Evolutionary conservation across 2,797 vertebrate species (phyloP).

Genomic region (Dromococcyx pavoninus): DNA sequence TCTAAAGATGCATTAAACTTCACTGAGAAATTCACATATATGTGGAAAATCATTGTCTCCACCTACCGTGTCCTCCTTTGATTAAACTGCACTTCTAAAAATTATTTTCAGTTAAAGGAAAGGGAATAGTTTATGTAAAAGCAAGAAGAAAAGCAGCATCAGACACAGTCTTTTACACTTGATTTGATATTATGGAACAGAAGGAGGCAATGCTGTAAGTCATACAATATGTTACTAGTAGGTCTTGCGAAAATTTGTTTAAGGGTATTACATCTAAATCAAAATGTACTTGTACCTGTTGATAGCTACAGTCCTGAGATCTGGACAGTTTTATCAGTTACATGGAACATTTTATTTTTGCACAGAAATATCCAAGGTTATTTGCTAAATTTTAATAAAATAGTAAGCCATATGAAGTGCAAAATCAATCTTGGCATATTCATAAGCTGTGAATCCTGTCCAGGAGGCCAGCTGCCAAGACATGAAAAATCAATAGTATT

Average conservation of each 20-base stretch:
- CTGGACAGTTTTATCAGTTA: neutral
- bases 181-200: neutral
- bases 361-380: neutral
- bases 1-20: neutral
- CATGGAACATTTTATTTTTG: neutral
- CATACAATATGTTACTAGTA: neutral
- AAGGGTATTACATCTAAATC: neutral
- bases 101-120: neutral
- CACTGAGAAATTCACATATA: neutral
- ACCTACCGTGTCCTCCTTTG: neutral
- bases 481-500: neutral
- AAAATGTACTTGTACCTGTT: neutral
- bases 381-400: neutral
- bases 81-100: neutral
- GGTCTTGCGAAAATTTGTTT: neutral
- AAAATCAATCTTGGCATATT: slow-evolving; percentile 28
- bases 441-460: slow-evolving; percentile 3
- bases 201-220: neutral
- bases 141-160: neutral
- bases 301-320: neutral
- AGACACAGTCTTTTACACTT: neutral
- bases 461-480: slow-evolving; percentile 18
- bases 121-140: neutral
- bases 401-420: neutral
- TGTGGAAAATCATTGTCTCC: neutral